Evolutionary conservation across 2,888 invertebrate species (phyloP).

Genomic region (Myopa testacea): DNA sequence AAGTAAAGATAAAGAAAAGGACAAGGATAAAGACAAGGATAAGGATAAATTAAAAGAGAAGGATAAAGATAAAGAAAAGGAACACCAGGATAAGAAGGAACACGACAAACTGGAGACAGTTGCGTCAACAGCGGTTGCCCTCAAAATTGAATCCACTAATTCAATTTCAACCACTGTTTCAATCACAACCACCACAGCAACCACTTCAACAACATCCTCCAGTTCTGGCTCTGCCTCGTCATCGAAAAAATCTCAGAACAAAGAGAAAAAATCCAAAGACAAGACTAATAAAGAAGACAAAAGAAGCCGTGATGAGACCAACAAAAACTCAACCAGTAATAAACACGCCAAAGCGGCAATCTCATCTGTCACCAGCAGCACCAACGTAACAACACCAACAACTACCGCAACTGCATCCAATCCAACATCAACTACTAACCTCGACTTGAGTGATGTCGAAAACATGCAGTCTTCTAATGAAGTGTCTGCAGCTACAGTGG

Average conservation of each 20-base stretch:
- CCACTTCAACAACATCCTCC: slow-evolving; percentile 23
- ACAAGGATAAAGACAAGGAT: slow-evolving; percentile 61
- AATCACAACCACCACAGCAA: slow-evolving; percentile 42
- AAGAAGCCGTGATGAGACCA: slow-evolving; percentile 46
- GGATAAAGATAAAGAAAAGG: slow-evolving; percentile 48
- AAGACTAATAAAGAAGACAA: slow-evolving; percentile 59
- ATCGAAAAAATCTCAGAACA: slow-evolving; percentile 52
- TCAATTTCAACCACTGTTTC: neutral
- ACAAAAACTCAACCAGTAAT: slow-evolving; percentile 45
- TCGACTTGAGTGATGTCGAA: slow-evolving; percentile 62
- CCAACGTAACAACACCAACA: slow-evolving; percentile 35
- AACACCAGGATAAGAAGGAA: slow-evolving; percentile 50
- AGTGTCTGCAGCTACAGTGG: slow-evolving; percentile 44
- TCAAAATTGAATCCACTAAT: neutral
- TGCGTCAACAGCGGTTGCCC: slow-evolving; percentile 42
- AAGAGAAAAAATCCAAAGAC: slow-evolving; percentile 61
- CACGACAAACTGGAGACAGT: slow-evolving; percentile 43
- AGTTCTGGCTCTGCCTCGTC: neutral
- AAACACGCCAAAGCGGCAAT: slow-evolving; percentile 46
- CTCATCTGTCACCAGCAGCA: slow-evolving; percentile 43
- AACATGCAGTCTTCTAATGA: slow-evolving; percentile 60
- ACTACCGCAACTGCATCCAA: slow-evolving; percentile 27
- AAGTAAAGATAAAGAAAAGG: slow-evolving; percentile 73
- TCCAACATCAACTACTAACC: slow-evolving; percentile 49
- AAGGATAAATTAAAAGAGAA: slow-evolving; percentile 55